Evolutionary conservation across 2,113 vertebrate species (phyloP).

Genomic region (Rissa tridactyla): DNA sequence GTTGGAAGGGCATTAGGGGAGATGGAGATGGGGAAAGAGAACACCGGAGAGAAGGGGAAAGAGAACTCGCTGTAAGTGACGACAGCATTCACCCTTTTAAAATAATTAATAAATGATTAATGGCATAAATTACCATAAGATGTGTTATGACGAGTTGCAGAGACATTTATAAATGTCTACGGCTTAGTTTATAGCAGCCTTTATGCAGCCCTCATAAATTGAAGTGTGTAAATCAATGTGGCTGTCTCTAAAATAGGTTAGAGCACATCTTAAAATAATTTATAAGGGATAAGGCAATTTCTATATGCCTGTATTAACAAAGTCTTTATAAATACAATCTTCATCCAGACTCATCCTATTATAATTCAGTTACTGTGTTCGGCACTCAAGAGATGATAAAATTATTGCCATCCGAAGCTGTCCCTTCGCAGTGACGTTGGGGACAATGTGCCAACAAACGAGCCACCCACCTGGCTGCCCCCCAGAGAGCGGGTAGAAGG

Average conservation of each 20-base stretch:
- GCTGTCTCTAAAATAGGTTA: slow-evolving; percentile 18
- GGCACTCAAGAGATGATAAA: not conserved
- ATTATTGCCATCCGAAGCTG: not conserved
- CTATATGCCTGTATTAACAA: slow-evolving; percentile 36
- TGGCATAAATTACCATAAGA: slow-evolving; percentile 53
- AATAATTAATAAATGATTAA: slow-evolving; percentile 58
- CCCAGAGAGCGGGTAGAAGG: not conserved
- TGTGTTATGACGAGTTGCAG: slow-evolving; percentile 65
- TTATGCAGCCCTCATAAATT: slow-evolving; percentile 50
- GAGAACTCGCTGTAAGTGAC: not conserved
- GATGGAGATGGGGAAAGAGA: not conserved
- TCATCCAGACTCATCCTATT: not conserved
- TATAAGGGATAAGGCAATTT: slow-evolving; percentile 29
- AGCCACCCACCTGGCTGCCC: not conserved
- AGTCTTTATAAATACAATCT: slow-evolving; percentile 58
- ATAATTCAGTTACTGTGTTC: not conserved
- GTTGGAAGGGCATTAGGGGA: not conserved
- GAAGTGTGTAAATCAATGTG: slow-evolving; percentile 65
- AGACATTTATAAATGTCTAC: slow-evolving; percentile 62
- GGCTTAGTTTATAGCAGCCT: slow-evolving; percentile 58
- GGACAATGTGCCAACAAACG: rapidly evolving
- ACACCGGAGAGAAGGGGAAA: not conserved
- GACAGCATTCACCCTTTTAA: not conserved
- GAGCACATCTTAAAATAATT: slow-evolving; percentile 43
- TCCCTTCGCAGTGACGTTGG: rapidly evolving